Base-by-base conservation (phyloP, 2,797 vertebrate species). In the Neosalanx taihuensis region DNA sequence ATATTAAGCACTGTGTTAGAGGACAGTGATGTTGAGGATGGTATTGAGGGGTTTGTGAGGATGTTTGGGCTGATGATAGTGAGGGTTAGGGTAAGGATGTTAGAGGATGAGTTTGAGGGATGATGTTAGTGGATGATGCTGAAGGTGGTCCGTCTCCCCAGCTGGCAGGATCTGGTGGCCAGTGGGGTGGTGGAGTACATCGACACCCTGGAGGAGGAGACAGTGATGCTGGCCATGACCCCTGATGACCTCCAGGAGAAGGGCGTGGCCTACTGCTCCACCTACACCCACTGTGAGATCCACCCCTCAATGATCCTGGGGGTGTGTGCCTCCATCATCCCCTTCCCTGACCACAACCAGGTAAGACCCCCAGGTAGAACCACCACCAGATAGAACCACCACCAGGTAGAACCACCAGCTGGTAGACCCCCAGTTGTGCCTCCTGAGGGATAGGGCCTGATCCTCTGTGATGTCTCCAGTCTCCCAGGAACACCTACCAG, bases 261-360 rank as follows among this genome's bases (percentile, higher is more conserved):
- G 73, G 97, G 97, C 12, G 97, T 99, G 67, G 97, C 98, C 0
- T 99, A 99, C 41, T 99, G 98, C 76, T 98, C 97, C 60, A 99
- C 98, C 0, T 99, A 99, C 71, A 97, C 97, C 0, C 98, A 99
- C 83, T 99, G 98, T 81, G 98, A 99, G 87, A 99, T 99, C 82
- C 98, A 99, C 71, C 98, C 98, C 0, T 99, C 98, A 10, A 99
- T 99, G 98, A 99, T 99, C 86, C 94, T 99, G 15, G 98, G 98
- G 58, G 98, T 99, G 6, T 99, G 98, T 64, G 98, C 98, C 0
- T 99, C 97, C 53, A 99, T 99, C 81, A 99, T 99, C 81, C 97
- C 97, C 17, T 99, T 99, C 83, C 97, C 97, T 1, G 97, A 99
- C 84, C 97, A 99, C 90, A 99, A 99, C 88, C 97, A 98, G 97